These are phyloP conservation scores for Malthinus flaveolus DNA, from an alignment of 2,888 invertebrate species.

Conservation along the genomic window DNA sequence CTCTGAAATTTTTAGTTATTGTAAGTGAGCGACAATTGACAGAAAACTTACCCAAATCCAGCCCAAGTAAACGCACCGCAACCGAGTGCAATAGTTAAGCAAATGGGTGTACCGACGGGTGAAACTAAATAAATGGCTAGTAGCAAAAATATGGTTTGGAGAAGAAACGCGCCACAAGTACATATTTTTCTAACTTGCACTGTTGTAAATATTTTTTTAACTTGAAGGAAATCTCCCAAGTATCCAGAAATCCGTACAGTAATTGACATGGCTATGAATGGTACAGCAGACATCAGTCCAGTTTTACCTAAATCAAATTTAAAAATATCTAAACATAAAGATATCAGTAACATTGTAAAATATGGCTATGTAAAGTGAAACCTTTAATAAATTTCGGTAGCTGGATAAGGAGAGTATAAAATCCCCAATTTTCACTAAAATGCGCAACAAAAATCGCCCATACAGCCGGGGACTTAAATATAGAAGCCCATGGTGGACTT, in stretches of 20 bases:
- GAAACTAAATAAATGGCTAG: slow-evolving; percentile 74
- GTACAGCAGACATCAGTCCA: slow-evolving; percentile 82
- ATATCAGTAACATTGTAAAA: background rate
- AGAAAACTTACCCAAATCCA: slow-evolving; percentile 70
- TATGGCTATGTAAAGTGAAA: slow-evolving; percentile 44
- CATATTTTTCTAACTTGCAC: slow-evolving; percentile 71
- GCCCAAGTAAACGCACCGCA: slow-evolving; percentile 92
- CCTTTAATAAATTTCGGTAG: slow-evolving; percentile 83
- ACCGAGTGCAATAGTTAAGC: slow-evolving; percentile 85
- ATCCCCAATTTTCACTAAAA: slow-evolving; percentile 90
- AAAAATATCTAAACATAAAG: slow-evolving; percentile 65
- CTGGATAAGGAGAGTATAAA: slow-evolving; percentile 81
- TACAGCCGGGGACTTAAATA: slow-evolving; percentile 75
- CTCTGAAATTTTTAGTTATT: no score
- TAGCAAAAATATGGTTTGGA: slow-evolving; percentile 85
- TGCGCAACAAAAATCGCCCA: slow-evolving; percentile 85
- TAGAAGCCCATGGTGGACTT: slow-evolving; percentile 64
- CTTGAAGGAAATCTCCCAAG: slow-evolving; percentile 77
- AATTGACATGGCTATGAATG: slow-evolving; percentile 86
- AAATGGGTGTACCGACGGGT: slow-evolving; percentile 73
- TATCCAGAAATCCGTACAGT: slow-evolving; percentile 80
- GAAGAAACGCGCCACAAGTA: slow-evolving; percentile 73
- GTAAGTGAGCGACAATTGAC: no score
- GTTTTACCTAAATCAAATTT: slow-evolving; percentile 75
- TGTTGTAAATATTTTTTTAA: slow-evolving; percentile 66